Conservation (phyloP, 2,888 invertebrate genomes). For the Idaea straminata region DNA sequence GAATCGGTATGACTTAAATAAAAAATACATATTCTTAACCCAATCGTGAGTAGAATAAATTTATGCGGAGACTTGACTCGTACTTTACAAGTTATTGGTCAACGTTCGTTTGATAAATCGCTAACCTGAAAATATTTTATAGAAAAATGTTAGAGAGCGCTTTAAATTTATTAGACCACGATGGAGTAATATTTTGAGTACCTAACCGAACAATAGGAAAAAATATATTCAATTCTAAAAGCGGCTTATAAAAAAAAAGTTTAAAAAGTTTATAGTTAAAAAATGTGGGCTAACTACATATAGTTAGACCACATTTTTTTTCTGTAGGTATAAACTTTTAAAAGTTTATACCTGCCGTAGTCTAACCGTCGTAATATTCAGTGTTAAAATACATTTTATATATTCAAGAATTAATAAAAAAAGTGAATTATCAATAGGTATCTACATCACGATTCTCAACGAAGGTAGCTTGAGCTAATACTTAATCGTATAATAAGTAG, state of each 20-base stretch:
- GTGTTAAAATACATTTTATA: no score
- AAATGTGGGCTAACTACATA: no score
- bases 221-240: conserved; percentile 3
- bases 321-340: no score
- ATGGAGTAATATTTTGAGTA: conserved; percentile 20
- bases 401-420: no score
- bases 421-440: no score
- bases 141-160: conserved; percentile 33
- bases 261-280: no score
- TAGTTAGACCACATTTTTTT: no score
- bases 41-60: conserved; percentile 46
- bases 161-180: conserved; percentile 28
- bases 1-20: background rate
- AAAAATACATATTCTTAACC: conserved; percentile 40
- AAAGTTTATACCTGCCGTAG: no score
- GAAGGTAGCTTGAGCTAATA: no score
- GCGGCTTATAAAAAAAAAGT: no score
- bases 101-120: conserved; percentile 43
- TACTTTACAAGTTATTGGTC: conserved; percentile 34
- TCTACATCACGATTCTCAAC: no score
- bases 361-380: no score
- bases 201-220: conserved; percentile 4
- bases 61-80: conserved; percentile 32
- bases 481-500: background rate
- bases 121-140: conserved; percentile 40